Evolutionary conservation across 1,140 invertebrate species (phyloP), one percentile per base, ranked within the genome.

Genomic region (Zaprionus kolodkinae): DNA sequence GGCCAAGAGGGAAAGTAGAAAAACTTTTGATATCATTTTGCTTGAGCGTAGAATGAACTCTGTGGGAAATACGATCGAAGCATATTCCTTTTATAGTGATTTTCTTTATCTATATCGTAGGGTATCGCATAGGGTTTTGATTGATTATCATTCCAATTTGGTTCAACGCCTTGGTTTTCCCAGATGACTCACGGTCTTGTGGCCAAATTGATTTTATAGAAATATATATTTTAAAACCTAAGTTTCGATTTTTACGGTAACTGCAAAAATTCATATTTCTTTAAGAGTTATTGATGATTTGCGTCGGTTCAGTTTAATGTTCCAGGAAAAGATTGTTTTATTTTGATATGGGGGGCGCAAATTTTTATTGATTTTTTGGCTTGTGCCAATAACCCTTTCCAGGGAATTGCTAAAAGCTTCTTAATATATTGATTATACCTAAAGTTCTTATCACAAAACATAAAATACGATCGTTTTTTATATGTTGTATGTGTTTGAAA

Each of bases 1-100:
- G 0, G 71, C 78, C 74, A 85, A 15, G 10, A 85, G 36, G 36
- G 74, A 56, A 25, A 84, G 7, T 12, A 85, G 17, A 12, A 85
- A 30, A 63, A 68, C 35, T 45, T 77, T 77, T 43, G 52, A 52
- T 21, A 69, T 52, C 81, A 85, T 85, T 62, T 69, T 35, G 66
- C 35, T 69, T 56, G 36, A 27, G 43, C 50, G 43, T 7, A 50
- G 33, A 62, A 48, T 38, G 27, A 55, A 66, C 40, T 64, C n/a
- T 60, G 57, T 65, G 33, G 15, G 48, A 30, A 64, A 68, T 6
- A 64, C 27, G 35, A 38, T 3, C 4, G 15, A 5, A 55, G 17
- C 3, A 12, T 33, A 1, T 0, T 12, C 7, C 54, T 75, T 79
- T 79, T 79, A 79, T 79, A 79, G 12, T 15, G 3, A 6, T 15